Percentiles rank a stretch among this genome's conserved stretches.
phyloP scores from a whole-genome alignment of 2,797 vertebrate species.

The Xenops minutus region DNA sequence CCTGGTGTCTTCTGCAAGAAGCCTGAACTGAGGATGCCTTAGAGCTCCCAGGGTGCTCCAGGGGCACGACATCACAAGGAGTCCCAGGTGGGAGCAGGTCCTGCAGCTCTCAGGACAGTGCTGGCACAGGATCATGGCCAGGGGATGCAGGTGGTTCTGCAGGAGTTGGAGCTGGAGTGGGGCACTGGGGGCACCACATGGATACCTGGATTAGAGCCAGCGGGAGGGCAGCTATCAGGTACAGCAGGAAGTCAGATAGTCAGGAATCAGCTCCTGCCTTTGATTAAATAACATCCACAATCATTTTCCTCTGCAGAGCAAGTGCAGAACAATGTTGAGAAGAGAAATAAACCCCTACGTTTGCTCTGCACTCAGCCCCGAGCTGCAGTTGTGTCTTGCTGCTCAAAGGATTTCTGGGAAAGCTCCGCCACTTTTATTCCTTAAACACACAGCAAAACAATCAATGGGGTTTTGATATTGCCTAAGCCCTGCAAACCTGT shows the following conservation, averaged over 20 bases:
- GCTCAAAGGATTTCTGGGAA: constrained; percentile 55
- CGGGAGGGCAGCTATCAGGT: neutral
- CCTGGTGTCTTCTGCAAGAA: fast-evolving
- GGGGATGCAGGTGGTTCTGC: neutral
- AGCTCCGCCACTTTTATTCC: constrained; percentile 62
- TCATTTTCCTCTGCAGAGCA: neutral
- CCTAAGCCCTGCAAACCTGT: neutral
- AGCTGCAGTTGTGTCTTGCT: neutral
- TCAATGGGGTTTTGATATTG: constrained; percentile 61
- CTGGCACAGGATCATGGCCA: neutral
- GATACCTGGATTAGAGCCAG: neutral
- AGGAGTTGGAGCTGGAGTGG: neutral
- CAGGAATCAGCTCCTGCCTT: neutral
- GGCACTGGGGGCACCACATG: fast-evolving
- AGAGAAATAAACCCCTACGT: neutral
- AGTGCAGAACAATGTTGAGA: neutral
- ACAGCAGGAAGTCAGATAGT: neutral
- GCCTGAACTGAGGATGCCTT: neutral
- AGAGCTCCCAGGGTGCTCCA: neutral
- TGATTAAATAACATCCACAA: neutral
- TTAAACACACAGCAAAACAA: constrained; percentile 67
- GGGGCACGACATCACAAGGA: neutral
- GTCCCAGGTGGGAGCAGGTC: neutral
- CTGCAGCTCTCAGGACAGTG: neutral
- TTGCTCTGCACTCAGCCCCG: neutral